Base-by-base conservation (phyloP, 2,797 vertebrate species). In the Luscinia luscinia region DNA sequence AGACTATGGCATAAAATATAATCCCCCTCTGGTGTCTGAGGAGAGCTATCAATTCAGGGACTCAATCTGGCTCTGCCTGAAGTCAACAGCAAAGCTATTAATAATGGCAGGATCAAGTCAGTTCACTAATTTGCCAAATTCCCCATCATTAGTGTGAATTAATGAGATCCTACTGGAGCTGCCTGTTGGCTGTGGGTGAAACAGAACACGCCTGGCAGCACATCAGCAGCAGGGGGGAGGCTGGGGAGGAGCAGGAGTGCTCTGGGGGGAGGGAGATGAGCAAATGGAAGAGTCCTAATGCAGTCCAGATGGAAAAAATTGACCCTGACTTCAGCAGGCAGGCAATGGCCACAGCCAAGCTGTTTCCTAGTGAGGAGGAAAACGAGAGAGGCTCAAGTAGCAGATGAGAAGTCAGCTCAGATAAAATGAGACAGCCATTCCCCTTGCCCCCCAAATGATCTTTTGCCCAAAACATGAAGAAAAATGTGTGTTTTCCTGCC, bases 121-220 rank as follows among this genome's bases (percentile, higher is more conserved):
- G 63, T 93, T 94, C 95, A 94, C 95, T 95, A 97, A 97, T 97
- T 97, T 96, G 95, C 94, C 95, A 97, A 94, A 96, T 95, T 96
- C 93, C 91, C 94, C 96, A 89, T 97, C 93, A 94, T 96, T 96
- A 96, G 94, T 94, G 93, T 95, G 93, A 96, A 97, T 97, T 96
- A 96, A 96, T 96, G 96, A 97, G 96, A 94, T 96, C 96, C 95
- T 96, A 94, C 90, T 87, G 91, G 86, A 95, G 93, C 88, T 89
- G 91, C 94, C 77, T 95, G 94, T 97, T 96, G 96, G 95, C 89
- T 92, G 93, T 91, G 91, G 91, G 95, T 96, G 95, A 96, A 94
- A 80, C 4, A 55, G 95, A 96, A 93, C 91, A 94, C 54, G 93
- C 88, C 91, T 96, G 94, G 93, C 95, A 94, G 93, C 91, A 94